phyloP scores from a whole-genome alignment of 2,113 vertebrate genomes.

The Amia ocellicauda region DNA sequence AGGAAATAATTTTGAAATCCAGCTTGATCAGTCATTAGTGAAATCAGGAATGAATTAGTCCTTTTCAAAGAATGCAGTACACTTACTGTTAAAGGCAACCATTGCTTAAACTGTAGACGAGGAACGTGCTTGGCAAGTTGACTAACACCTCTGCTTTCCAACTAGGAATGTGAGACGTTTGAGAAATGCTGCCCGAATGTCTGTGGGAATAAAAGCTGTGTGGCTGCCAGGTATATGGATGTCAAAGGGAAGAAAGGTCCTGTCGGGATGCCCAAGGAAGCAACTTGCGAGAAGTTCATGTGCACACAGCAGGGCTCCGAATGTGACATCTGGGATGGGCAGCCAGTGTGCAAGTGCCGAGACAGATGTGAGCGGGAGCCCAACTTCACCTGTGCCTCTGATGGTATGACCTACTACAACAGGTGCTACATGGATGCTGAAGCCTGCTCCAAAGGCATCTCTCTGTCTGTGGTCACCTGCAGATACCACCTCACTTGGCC shows the following conservation, averaged over 20 bases:
- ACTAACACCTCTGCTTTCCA: constrained; percentile 18
- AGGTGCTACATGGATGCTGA: constrained; percentile 98
- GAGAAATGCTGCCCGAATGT: constrained; percentile 98
- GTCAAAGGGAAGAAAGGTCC: constrained; percentile 79
- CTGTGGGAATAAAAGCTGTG: constrained; percentile 89
- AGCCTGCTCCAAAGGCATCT: constrained; percentile 89
- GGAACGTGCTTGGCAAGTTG: neutral
- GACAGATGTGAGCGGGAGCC: constrained; percentile 95
- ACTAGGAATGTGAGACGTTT: constrained; percentile 86
- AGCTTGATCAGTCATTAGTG: too few relatives aligned
- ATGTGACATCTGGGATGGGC: constrained; percentile 92
- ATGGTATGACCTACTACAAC: constrained; percentile 97
- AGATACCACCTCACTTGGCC: constrained; percentile 88
- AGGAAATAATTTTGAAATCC: too few relatives aligned
- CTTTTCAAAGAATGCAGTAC: neutral
- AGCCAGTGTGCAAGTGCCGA: constrained; percentile 89
- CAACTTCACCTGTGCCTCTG: constrained; percentile 92
- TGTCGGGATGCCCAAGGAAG: constrained; percentile 78
- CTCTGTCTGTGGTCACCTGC: constrained; percentile 81
- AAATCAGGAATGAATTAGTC: too few relatives aligned
- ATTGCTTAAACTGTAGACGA: neutral
- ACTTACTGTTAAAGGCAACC: neutral
- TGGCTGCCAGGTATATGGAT: constrained; percentile 84
- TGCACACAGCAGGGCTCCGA: constrained; percentile 92
- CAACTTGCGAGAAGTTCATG: constrained; percentile 84